Base-by-base conservation (phyloP, 1,140 invertebrate species). In the Streblospio benedicti region DNA sequence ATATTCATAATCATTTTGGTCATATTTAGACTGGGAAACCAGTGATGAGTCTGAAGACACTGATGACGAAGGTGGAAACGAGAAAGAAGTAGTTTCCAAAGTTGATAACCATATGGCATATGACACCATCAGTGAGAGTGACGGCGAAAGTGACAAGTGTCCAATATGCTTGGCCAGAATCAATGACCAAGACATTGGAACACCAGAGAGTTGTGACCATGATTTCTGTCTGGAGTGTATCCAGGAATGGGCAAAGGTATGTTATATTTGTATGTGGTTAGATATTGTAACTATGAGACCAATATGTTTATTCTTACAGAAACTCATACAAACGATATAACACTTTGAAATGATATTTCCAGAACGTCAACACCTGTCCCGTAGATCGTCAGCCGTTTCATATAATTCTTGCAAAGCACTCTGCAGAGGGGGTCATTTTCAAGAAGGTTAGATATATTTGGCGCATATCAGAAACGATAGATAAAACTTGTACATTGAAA, bases 351-450 rank as follows among this genome's bases (percentile, higher is more conserved):
- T 14, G 23, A 12, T 49, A 62, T 63, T 73, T 77, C 31, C 69
- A 85, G 83, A 94, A 91, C 80, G 86, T 93, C 4, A 92, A 93
- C 66, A 95, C 91, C n/a, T 97, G 93, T 76, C 93, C 93, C 0
- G 87, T 95, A 5, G 93, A 97, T 78, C 81, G 93, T 33, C 84
- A 87, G 65, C 81, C 81, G n/a, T 95, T 93, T 73, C 82, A 84
- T 43, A 74, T 83, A 14, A 91, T 97, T 51, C 76, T 90, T 49
- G 89, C 93, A 23, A 81, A 84, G 64, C 79, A 83, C 53, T 82
- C 83, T 64, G 74, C 85, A 2, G 83, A 85, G 59, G 87, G 86
- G 6, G 79, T 85, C 59, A 82, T 88, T 64, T 70, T 84, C n/a
- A 80, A 82, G 58, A 79, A 82, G 65, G 78, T 88, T 54, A n/a